These are phyloP conservation scores for Nestor notabilis DNA, from an alignment of 2,113 vertebrate species.

Conservation along the genomic window DNA sequence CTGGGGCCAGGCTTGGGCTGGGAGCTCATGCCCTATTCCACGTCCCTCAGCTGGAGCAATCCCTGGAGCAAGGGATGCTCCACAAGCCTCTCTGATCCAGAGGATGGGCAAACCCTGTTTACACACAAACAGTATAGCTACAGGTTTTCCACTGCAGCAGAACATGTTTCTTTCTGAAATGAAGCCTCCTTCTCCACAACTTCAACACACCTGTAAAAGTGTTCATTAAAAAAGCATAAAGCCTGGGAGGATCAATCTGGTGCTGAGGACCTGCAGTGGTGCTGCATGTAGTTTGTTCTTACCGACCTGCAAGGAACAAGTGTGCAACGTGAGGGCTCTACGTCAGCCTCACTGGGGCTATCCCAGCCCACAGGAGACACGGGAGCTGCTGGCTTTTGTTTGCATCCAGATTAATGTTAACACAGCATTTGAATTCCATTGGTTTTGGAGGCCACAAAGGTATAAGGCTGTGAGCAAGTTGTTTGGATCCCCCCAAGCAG, in stretches of 20 bases:
- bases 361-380: neutral
- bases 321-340: neutral
- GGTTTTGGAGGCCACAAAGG: neutral
- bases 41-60: neutral
- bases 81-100: neutral
- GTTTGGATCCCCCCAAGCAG: neutral
- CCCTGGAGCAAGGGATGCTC: neutral
- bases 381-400: neutral
- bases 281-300: neutral
- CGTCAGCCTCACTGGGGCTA: neutral
- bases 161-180: neutral
- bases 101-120: neutral
- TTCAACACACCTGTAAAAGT: neutral
- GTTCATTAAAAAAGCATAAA: neutral
- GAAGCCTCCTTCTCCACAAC: fast-evolving
- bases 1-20: neutral
- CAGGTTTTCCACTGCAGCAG: neutral
- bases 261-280: neutral
- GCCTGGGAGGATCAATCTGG: neutral
- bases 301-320: neutral
- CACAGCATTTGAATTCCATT: neutral
- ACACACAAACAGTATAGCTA: neutral
- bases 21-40: neutral
- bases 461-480: neutral
- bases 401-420: neutral